Evolutionary conservation across 2,797 vertebrate genomes (phyloP), one percentile per base, ranked within the genome.

Genomic region (Chaunax sp.): DNA sequence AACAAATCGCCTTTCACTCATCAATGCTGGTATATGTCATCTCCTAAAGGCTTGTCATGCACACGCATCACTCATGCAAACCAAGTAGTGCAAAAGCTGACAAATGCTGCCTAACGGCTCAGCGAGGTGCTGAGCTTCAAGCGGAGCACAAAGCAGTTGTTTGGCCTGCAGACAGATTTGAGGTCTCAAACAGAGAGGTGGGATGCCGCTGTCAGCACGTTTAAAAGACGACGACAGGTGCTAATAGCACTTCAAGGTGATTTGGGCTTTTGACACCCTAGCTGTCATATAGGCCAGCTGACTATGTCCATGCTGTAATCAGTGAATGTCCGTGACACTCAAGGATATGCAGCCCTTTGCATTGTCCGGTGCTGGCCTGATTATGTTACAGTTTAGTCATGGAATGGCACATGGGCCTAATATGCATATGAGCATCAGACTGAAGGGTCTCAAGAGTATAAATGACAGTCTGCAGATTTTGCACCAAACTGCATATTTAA

Each of bases 151-250:
- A 78, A 76, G 65, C 74, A 80, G 73, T 90, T 77, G 85, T 77
- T 80, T 81, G 70, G 69, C 75, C 58, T 6, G 72, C 60, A 62
- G 80, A 75, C 76, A 60, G 54, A 72, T 75, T 70, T 62, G 3
- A 49, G 65, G 70, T 51, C 69, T 69, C 46, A 20, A 71, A 80
- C 69, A 47, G 69, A 60, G 54, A 45, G 72, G 46, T 0, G 41
- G 74, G 63, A 63, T 37, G 72, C 43, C 80, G 23, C 75, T 77
- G 84, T 80, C 78, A 47, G 81, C 60, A 2, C 74, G 75, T 55
- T 63, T 67, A 87, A 90, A 86, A 82, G 78, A 85, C 80, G 75
- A 43, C 72, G 45, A 86, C 88, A 91, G 90, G 83, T 91, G 87
- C 84, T 87, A 76, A 77, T 77, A 60, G 63, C 59, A 69, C 77